phyloP scores from a whole-genome alignment of 2,888 invertebrate species.

The Ophion costatus region DNA sequence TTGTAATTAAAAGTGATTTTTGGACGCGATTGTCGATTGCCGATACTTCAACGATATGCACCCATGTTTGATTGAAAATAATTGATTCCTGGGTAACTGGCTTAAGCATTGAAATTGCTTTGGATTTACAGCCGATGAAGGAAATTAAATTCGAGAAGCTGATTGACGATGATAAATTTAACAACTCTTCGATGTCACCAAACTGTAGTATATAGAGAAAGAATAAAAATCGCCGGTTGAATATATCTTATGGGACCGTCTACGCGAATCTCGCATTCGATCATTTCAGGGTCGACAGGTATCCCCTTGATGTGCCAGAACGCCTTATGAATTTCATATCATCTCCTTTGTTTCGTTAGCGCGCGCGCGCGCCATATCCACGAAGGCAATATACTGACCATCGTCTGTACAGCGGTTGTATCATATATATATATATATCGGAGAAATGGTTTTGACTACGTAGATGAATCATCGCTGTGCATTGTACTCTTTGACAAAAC shows the following conservation, averaged over 20 bases:
- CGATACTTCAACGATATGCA: too few relatives aligned
- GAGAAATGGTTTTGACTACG: constrained; percentile 25
- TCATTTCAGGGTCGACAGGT: constrained; percentile 62
- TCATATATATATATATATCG: background rate
- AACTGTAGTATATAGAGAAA: background rate
- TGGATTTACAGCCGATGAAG: background rate
- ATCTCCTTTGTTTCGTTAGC: constrained; percentile 52
- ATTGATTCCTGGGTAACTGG: background rate
- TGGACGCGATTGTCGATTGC: too few relatives aligned
- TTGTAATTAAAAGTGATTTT: too few relatives aligned
- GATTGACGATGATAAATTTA: constrained; percentile 17
- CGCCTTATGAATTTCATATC: constrained; percentile 52
- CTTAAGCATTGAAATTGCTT: background rate
- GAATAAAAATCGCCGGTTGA: constrained; percentile 36
- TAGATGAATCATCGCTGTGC: background rate
- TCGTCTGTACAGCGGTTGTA: background rate
- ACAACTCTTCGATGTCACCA: constrained; percentile 10
- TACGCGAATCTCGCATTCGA: constrained; percentile 50
- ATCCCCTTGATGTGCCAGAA: constrained; percentile 57
- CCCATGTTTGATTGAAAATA: too few relatives aligned
- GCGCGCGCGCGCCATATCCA: background rate
- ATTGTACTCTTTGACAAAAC: background rate
- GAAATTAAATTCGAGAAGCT: constrained; percentile 22
- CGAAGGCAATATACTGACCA: background rate
- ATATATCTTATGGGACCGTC: constrained; percentile 46